Evolutionary conservation across 2,888 invertebrate genomes (phyloP), one percentile per base, ranked within the genome.

Genomic region (Geotrupes spiniger): DNA sequence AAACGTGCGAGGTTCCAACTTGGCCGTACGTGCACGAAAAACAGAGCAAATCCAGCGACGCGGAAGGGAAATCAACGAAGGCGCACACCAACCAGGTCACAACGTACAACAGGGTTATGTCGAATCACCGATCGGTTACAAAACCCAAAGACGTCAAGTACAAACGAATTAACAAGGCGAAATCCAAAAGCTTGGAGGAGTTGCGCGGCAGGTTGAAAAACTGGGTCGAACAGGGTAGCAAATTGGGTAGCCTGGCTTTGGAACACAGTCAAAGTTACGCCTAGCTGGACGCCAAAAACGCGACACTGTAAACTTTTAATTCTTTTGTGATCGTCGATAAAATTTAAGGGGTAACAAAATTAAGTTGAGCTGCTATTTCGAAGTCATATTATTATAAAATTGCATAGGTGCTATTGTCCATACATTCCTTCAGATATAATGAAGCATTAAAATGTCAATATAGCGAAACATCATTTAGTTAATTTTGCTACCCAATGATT

Each of bases 141-240:
- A 92, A 92, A 70, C 91, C 91, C 55, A 91, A 91, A 75, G 92
- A 92, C 69, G 91, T 92, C 25, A 92, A 92, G 73, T 92, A 91
- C 75, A 91, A 91, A 70, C 80, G 91, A 65, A 92, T 91, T 70
- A 92, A 91, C 69, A 91, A 92, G 70, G 91, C 91, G 3, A 92
- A 92, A 69, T 91, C 91, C 52, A 90, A 91, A 74, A 91, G 91
- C 63, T 75, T 92, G 56, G 92, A 92, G 63, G 92, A 92, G 64
- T 68, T 92, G 47, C 75, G 91, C 2, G 92, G 91, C 0, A 78
- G 89, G 54, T 78, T 91, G 67, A 87, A 87, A 77, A 89, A 88
- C 70, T 89, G 90, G 83, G 89, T 90, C 26, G 91, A 91, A 46
- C 87, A 89, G 55, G 89, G 89, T 6, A 83, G 79, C 59, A 83